phyloP scores from a whole-genome alignment of 2,888 invertebrate species.

The Odontothrips loti region DNA sequence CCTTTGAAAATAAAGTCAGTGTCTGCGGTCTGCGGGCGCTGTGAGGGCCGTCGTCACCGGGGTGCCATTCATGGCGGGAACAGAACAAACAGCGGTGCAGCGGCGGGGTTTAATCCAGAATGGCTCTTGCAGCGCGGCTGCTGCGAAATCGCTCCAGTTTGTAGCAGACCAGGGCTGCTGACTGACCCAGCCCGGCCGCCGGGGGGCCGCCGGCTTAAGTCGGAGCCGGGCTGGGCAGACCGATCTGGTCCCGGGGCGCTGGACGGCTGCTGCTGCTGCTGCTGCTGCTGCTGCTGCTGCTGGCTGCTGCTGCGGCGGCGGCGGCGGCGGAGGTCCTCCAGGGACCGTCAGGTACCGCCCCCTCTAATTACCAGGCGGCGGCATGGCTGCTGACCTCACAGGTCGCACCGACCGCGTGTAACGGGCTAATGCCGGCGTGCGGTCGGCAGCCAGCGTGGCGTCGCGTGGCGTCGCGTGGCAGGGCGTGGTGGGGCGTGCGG shows the following conservation, averaged over 20 bases:
- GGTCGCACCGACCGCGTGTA: too few species aligned
- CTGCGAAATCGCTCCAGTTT: slow-evolving; percentile 3
- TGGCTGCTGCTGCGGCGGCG: not conserved
- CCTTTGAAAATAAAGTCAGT: too few species aligned
- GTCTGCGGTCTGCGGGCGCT: too few species aligned
- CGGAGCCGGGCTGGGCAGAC: not conserved
- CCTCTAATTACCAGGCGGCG: not conserved
- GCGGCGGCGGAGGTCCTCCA: not conserved
- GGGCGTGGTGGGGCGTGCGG: too few species aligned
- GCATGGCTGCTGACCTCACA: not conserved
- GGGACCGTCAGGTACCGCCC: too few species aligned
- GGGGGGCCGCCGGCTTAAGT: not conserved
- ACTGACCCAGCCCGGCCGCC: not conserved
- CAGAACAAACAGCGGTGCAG: not conserved
- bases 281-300: not conserved
- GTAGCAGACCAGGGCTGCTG: not conserved
- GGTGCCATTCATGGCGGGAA: too few species aligned
- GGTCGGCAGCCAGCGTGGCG: too few species aligned
- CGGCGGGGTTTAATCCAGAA: not conserved
- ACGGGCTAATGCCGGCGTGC: too few species aligned
- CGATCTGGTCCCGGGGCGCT: too few species aligned
- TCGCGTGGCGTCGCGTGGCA: too few species aligned
- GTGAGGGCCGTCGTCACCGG: too few species aligned
- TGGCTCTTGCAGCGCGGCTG: not conserved
- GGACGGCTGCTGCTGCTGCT: too few species aligned